Percentiles rank a stretch among this genome's conserved stretches.
phyloP scores from a whole-genome alignment of 2,797 vertebrate species.

The Coregonus ussuriensis region DNA sequence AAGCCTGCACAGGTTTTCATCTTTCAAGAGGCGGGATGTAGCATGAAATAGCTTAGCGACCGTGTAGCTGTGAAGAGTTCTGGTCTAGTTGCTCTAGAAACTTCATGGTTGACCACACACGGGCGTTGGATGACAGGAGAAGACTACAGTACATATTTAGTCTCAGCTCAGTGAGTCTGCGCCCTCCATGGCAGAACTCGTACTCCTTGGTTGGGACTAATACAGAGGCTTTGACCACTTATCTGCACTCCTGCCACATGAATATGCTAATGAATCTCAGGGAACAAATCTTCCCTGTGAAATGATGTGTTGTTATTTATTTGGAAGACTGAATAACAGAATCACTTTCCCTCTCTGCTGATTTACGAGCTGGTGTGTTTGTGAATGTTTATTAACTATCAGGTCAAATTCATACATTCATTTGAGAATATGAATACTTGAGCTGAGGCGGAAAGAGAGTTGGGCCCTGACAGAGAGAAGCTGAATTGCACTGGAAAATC shows the following conservation, averaged over 20 bases:
- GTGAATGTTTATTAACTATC: neutral
- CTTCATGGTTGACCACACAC: neutral
- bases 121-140: neutral
- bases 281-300: neutral
- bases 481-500: too few relatives aligned
- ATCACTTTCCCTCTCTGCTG: neutral
- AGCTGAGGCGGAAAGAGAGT: too few relatives aligned
- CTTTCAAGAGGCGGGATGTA: neutral
- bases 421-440: too few relatives aligned
- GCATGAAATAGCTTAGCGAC: neutral
- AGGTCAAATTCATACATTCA: neutral
- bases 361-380: neutral
- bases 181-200: neutral
- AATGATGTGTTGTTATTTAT: neutral
- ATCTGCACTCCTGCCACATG: neutral
- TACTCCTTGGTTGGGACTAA: neutral
- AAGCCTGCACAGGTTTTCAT: neutral
- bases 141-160: neutral
- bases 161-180: neutral
- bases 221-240: neutral
- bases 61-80: neutral
- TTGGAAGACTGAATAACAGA: neutral
- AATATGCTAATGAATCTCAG: neutral
- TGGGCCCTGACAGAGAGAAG: too few relatives aligned
- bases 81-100: neutral